phyloP scores from a whole-genome alignment of 2,113 vertebrate species.

The Pseudorectes ferrugineus region DNA sequence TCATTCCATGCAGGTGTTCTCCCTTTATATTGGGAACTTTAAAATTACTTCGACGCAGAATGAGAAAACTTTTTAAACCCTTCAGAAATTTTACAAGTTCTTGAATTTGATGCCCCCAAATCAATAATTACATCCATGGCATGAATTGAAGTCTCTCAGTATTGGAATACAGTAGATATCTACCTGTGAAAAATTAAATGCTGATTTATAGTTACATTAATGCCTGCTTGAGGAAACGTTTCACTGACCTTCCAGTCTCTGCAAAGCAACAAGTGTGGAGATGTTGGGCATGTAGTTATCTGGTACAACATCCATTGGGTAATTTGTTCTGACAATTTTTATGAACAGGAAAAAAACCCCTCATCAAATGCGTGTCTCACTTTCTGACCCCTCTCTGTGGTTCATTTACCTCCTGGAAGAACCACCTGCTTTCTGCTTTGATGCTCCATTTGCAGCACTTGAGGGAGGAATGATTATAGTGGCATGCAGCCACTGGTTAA shows the following conservation, averaged over 20 bases:
- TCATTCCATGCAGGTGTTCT: background rate
- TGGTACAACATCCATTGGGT: background rate
- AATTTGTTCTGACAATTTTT: constrained; percentile 52
- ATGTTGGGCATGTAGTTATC: background rate
- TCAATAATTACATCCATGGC: background rate
- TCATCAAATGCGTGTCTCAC: background rate
- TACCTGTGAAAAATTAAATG: background rate
- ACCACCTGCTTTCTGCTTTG: constrained; percentile 59
- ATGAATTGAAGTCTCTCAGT: background rate
- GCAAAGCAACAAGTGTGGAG: background rate
- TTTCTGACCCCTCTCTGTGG: constrained; percentile 46
- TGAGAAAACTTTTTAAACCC: background rate
- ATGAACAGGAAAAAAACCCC: background rate
- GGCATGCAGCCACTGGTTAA: constrained; percentile 42
- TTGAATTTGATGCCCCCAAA: background rate
- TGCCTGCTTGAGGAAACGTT: background rate
- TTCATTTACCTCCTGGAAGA: constrained; percentile 56
- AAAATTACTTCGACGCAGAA: background rate
- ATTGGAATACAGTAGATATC: background rate
- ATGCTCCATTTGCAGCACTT: constrained; percentile 48
- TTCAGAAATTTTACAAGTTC: background rate
- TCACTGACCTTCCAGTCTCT: background rate
- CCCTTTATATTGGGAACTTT: background rate
- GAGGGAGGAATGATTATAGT: constrained; percentile 42
- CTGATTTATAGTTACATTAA: background rate